Percentiles rank a stretch among this genome's conserved stretches.
phyloP scores from a whole-genome alignment of 64 coral and sea anemone genomes.

The Pocillopora damicornis region DNA sequence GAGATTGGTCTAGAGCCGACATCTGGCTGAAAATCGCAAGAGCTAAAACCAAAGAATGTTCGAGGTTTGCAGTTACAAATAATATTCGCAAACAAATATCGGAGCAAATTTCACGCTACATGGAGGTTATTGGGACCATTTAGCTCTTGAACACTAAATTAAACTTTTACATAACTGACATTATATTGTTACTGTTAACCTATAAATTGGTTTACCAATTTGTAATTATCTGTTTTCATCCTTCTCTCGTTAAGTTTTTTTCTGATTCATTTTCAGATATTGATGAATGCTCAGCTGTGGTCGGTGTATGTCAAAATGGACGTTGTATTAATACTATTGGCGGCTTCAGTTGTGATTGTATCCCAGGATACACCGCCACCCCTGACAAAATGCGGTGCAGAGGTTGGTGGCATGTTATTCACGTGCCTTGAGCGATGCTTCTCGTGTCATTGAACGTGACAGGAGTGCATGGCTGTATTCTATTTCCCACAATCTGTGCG shows the following conservation, averaged over 20 bases:
- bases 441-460: not conserved
- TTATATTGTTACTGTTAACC: too few species aligned
- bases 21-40: too few species aligned
- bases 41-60: too few species aligned
- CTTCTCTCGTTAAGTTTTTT: not conserved
- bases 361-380: slow-evolving; percentile 55
- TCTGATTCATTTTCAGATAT: slow-evolving; percentile 55
- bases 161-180: too few species aligned
- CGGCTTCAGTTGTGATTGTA: slow-evolving; percentile 85
- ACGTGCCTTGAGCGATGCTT: not conserved
- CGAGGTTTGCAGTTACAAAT: too few species aligned
- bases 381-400: slow-evolving; percentile 49
- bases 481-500: too few species aligned
- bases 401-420: slow-evolving; percentile 40
- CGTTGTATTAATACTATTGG: slow-evolving; percentile 88
- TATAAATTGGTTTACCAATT: too few species aligned
- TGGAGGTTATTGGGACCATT: too few species aligned
- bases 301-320: slow-evolving; percentile 73
- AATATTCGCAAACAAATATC: too few species aligned
- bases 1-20: too few species aligned
- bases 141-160: too few species aligned
- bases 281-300: slow-evolving; percentile 73
- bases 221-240: not conserved
- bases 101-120: too few species aligned
- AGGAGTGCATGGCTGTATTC: not conserved